A percentile compares a stretch with the other conserved stretches of the same genome.
Evolutionary conservation across 2,113 vertebrate species (phyloP).

Genomic region (Mustela lutreola): DNA sequence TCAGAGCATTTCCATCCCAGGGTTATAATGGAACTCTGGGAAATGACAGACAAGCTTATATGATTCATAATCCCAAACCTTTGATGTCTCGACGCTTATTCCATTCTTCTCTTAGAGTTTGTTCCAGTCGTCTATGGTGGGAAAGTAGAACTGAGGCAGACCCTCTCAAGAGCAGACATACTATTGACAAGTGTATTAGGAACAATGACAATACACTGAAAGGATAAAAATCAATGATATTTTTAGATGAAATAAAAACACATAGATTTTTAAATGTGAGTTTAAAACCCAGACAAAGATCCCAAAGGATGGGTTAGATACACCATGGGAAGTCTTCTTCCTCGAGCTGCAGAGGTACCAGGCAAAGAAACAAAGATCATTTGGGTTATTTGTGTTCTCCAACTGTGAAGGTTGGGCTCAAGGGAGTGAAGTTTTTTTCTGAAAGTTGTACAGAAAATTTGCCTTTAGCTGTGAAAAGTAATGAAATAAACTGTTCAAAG

Average conservation of each 20-base stretch:
- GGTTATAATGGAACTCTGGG: not conserved
- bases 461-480: not conserved
- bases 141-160: not conserved
- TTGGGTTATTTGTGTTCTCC: not conserved
- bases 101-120: not conserved
- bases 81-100: not conserved
- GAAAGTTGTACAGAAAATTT: not conserved
- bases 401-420: not conserved
- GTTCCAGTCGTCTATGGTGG: fast-evolving
- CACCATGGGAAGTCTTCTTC: not conserved
- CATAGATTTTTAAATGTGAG: not conserved
- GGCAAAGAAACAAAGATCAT: not conserved
- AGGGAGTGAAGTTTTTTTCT: not conserved
- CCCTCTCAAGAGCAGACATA: not conserved
- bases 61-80: not conserved
- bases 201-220: not conserved
- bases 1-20: not conserved
- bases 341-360: not conserved
- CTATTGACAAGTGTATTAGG: not conserved
- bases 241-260: not conserved
- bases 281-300: not conserved
- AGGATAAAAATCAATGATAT: not conserved
- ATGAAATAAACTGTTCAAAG: not conserved
- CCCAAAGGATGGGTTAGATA: not conserved
- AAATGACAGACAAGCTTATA: not conserved